Percentiles rank a stretch among this genome's conserved stretches.
Conservation (phyloP, 1,140 invertebrate species). For the Drosophila setifemur region DNA sequence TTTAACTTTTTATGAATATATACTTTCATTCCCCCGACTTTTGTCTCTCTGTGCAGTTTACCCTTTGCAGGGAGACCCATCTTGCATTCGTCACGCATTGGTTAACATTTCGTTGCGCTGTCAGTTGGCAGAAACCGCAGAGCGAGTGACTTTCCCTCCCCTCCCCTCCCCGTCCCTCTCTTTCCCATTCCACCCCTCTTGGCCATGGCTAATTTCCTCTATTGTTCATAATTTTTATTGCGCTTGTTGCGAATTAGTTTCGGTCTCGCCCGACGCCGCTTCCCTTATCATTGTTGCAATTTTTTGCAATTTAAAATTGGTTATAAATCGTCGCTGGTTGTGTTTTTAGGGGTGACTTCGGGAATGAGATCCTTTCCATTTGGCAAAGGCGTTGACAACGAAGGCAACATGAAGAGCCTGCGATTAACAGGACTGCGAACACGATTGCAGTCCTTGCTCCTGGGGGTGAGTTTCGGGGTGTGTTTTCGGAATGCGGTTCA, state of each 20-base stretch:
- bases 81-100: slow-evolving; percentile 70
- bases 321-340: slow-evolving; percentile 62
- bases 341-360: slow-evolving; percentile 60
- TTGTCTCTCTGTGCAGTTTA: not conserved
- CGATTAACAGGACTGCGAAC: slow-evolving; percentile 68
- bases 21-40: not conserved
- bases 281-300: slow-evolving; percentile 60
- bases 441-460: slow-evolving; percentile 27
- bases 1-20: not conserved
- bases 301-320: slow-evolving; percentile 78
- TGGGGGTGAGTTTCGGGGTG: slow-evolving; percentile 21
- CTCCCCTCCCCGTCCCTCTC: not conserved
- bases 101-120: slow-evolving; percentile 77
- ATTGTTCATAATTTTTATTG: slow-evolving; percentile 82
- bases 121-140: slow-evolving; percentile 69
- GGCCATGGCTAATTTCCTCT: slow-evolving; percentile 75
- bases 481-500: not conserved
- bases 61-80: slow-evolving; percentile 10
- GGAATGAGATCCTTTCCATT: not conserved
- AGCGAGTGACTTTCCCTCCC: slow-evolving; percentile 45
- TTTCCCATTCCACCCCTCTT: slow-evolving; percentile 6
- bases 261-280: slow-evolving; percentile 55
- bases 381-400: slow-evolving; percentile 70
- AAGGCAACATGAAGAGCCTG: slow-evolving; percentile 37
- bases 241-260: slow-evolving; percentile 82